Base-by-base conservation (phyloP, 2,113 vertebrate genomes). In the Passer domesticus region DNA sequence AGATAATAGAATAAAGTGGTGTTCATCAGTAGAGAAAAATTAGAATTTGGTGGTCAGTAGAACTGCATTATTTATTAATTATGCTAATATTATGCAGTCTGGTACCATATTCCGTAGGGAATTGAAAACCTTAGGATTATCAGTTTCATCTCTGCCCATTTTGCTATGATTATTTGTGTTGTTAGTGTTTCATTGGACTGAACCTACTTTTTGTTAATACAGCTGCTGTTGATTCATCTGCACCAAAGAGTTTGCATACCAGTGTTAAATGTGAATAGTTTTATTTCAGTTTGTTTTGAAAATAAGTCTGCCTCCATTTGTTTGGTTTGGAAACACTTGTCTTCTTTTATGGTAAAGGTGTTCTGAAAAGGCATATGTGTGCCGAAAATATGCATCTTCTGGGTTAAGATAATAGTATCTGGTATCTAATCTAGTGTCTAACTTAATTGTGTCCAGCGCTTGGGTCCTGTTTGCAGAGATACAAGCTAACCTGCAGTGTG, bases 141-240 rank as follows among this genome's bases (percentile, higher is more conserved):
- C 49, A n/a, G 20, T 73, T 91, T 91, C 8, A 69, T 75, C 58
- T 63, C 31, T 83, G 46, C 49, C 37, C 35, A 23, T 81, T 90
- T 81, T 77, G 5, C 5, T 75, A 30, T 64, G 37, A 80, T 53
- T 84, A 43, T 64, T 87, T 81, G 47, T 49, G 67, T 52, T 41
- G 72, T 31, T 83, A 86, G 67, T 68, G 46, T 87, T 86, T 62
- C 28, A 49, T 21, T 86, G 60, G 73, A 75, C 85, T 94, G 88
- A 76, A 66, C 33, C 6, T 60, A 87, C 88, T 93, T 95, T 96
- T 93, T 97, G 83, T 97, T 95, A 95, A 96, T 89, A 88, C 96
- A 97, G 97, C 89, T 81, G 95, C 92, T 96, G 97, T 96, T 96
- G 97, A 98, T 93, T 95, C 96, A 90, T 97, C 95, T 83, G 91